phyloP scores from a whole-genome alignment of 2,797 vertebrate genomes.

The Notolepis coatsorum region DNA sequence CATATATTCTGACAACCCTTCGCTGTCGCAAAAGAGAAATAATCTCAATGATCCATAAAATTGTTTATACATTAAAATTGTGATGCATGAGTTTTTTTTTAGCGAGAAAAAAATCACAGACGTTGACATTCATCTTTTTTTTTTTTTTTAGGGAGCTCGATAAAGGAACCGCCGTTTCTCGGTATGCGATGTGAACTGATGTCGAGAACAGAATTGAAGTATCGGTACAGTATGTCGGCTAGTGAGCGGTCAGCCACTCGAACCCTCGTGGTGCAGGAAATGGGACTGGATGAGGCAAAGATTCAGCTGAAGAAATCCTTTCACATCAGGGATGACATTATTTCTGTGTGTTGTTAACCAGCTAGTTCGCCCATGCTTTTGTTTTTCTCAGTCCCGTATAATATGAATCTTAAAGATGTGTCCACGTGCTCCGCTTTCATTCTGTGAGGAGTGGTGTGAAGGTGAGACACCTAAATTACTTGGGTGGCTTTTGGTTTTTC shows the following conservation, averaged over 20 bases:
- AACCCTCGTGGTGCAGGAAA: constrained; percentile 29
- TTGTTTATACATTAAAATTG: constrained; percentile 72
- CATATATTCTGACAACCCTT: constrained; percentile 59
- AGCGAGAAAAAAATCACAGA: constrained; percentile 70
- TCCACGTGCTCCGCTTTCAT: constrained; percentile 51
- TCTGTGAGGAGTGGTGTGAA: constrained; percentile 40
- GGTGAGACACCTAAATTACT: constrained; percentile 42
- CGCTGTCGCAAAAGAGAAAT: constrained; percentile 50
- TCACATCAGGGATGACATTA: constrained; percentile 35
- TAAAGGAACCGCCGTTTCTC: constrained; percentile 35
- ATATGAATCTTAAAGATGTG: constrained; percentile 38
- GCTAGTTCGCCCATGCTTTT: constrained; percentile 64
- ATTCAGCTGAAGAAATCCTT: constrained; percentile 19
- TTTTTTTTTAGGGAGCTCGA: constrained; percentile 14
- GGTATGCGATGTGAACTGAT: constrained; percentile 57
- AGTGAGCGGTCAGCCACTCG: constrained; percentile 8
- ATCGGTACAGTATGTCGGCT: constrained; percentile 39
- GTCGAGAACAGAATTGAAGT: constrained; percentile 42
- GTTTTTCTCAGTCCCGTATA: constrained; percentile 53
- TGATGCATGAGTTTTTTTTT: constrained; percentile 73
- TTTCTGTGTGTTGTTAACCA: constrained; percentile 57
- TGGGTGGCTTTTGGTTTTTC: constrained; percentile 74
- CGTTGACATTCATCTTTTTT: constrained; percentile 74
- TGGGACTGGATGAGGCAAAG: constrained; percentile 7
- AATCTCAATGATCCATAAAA: constrained; percentile 68